phyloP scores from a whole-genome alignment of 2,113 vertebrate genomes.

The Semnornis frantzii region DNA sequence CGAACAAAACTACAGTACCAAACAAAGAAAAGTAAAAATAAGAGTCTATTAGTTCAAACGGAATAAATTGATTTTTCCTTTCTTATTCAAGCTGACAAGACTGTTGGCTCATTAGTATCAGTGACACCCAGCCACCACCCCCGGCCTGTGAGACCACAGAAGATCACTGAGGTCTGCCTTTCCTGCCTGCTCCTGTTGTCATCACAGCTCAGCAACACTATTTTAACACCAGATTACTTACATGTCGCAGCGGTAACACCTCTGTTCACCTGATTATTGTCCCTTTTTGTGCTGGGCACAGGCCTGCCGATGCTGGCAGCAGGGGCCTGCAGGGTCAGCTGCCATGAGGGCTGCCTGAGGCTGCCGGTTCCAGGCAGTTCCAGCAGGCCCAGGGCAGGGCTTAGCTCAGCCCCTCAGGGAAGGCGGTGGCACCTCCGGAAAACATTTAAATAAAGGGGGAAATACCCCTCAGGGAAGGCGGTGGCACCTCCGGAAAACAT shows the following conservation, averaged over 20 bases:
- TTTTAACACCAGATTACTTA: background rate
- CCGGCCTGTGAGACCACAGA: background rate
- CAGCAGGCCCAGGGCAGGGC: background rate
- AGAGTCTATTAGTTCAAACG: background rate
- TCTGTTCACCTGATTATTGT: background rate
- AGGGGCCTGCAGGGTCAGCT: background rate
- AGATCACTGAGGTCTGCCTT: background rate
- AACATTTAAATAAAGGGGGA: background rate
- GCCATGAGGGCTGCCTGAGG: background rate
- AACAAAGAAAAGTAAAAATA: background rate
- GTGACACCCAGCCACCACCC: background rate
- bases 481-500: too few relatives aligned
- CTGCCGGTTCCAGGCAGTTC: accelerated
- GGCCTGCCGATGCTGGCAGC: background rate
- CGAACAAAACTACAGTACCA: background rate
- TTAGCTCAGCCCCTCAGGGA: background rate
- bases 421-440: background rate
- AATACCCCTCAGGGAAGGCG: background rate
- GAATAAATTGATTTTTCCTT: background rate
- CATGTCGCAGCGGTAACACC: background rate
- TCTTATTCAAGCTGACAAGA: background rate
- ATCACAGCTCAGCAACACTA: background rate
- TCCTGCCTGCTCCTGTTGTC: background rate
- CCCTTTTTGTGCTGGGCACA: background rate
- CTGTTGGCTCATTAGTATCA: background rate